phyloP scores from a whole-genome alignment of 2,888 invertebrate genomes.

The Deroplatys truncata region DNA sequence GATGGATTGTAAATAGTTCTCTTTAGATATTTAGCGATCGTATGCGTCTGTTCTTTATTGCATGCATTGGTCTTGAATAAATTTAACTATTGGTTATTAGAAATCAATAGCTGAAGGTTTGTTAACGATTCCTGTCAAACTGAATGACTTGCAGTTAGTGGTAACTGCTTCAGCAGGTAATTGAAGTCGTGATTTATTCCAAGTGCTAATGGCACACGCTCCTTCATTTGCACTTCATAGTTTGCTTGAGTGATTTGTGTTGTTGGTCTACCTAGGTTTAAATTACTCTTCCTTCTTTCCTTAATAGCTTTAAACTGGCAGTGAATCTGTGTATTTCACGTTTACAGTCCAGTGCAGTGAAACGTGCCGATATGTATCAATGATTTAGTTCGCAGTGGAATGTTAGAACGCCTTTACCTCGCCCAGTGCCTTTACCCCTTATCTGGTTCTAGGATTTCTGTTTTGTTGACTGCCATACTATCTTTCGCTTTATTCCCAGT shows the following conservation, averaged over 20 bases:
- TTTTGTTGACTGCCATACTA: too few relatives aligned
- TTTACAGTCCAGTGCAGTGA: too few relatives aligned
- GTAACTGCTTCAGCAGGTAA: not conserved
- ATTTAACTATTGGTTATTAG: not conserved
- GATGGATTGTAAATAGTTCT: not conserved
- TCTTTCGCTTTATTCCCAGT: too few relatives aligned
- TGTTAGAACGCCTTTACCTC: too few relatives aligned
- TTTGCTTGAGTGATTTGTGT: not conserved
- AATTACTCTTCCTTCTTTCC: not conserved
- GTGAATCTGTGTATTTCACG: too few relatives aligned
- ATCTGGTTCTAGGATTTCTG: too few relatives aligned
- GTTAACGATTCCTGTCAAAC: not conserved
- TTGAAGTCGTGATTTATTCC: not conserved
- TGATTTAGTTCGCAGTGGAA: too few relatives aligned
- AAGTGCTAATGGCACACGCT: not conserved
- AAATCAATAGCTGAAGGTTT: not conserved
- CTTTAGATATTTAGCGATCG: not conserved
- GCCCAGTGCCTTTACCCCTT: too few relatives aligned
- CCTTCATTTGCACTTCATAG: not conserved
- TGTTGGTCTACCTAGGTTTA: not conserved
- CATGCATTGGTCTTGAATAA: not conserved
- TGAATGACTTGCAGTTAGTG: not conserved
- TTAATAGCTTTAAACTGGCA: not conserved
- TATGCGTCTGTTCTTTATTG: not conserved
- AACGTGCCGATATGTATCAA: too few relatives aligned